Evolutionary conservation across 2,888 invertebrate genomes (phyloP), one percentile per base, ranked within the genome.

Genomic region (Philonicus albiceps): DNA sequence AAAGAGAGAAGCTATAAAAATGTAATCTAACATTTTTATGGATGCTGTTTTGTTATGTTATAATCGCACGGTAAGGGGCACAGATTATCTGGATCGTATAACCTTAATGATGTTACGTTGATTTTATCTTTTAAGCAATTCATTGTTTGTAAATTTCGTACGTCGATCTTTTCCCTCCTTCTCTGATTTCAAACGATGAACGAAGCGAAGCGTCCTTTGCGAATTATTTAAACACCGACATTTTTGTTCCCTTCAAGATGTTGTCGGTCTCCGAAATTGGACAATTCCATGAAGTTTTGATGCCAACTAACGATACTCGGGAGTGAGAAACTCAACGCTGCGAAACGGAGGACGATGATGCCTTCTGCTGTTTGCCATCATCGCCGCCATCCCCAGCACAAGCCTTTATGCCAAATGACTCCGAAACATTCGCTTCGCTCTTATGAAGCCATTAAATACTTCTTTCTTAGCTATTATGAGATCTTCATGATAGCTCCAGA

Each of bases 221-320:
- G 64, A 64, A 64, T 64, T 64, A 64, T 64, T 64, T 64, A 64
- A 64, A 27, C 27, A 64, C 81, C 55, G 81, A n/a, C 81, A 81
- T 64, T 81, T 64, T 34, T 64, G 81, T 64, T 81, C 31, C 19
- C 31, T 11, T 64, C 31, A 81, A 55, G 81, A 81, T 31, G 55
- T 19, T 81, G 30, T 30, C 49, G 40, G 43, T 40, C 49, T 30
- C 40, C 16, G 31, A 85, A 74, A 74, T 85, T 85, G 74, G 74
- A 85, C 85, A 85, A 85, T 73, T 85, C 85, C 49, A 30, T 85
- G 74, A 74, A 74, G 74, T 74, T 74, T 85, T 74, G 73, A 85
- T 85, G 85, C 74, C 85, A 85, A 85, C 74, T 85, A 74, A 85
- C 74, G 85, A 85, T 85, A 85, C 85, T 49, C 74, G 49, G 73